These are phyloP conservation scores for Epinotia brunnichana DNA, from an alignment of 2,888 invertebrate genomes.

Conservation along the genomic window DNA sequence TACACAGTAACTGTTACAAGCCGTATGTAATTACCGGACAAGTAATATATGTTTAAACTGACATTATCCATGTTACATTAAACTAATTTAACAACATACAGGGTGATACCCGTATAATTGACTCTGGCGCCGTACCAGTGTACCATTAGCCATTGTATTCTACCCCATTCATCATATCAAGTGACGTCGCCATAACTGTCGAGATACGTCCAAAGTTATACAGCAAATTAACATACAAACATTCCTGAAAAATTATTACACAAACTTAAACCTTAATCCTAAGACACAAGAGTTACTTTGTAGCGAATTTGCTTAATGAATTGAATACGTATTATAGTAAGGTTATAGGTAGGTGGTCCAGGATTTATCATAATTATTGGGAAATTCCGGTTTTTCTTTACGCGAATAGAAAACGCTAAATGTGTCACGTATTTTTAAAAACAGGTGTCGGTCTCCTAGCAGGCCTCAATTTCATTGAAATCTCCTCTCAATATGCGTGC, in stretches of 20 bases:
- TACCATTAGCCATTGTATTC: conserved; percentile 32
- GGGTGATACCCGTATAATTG: conserved; percentile 15
- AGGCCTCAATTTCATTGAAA: neutral
- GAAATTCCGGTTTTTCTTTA: conserved; percentile 27
- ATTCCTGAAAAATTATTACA: conserved; percentile 33
- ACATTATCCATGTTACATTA: neutral
- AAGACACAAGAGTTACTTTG: conserved; percentile 18
- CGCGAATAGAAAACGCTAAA: conserved; percentile 26
- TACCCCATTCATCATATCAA: conserved; percentile 46
- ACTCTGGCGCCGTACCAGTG: conserved; percentile 29
- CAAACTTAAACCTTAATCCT: conserved; percentile 18
- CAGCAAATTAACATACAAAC: conserved; percentile 46
- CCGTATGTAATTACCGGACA: neutral
- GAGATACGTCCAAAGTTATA: conserved; percentile 53
- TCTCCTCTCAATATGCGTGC: neutral
- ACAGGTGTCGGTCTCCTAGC: neutral
- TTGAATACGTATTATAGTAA: conserved; percentile 36
- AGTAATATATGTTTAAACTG: conserved; percentile 4
- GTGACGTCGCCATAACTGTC: conserved; percentile 56
- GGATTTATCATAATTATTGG: conserved; percentile 25
- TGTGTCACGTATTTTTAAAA: conserved; percentile 31
- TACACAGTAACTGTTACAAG: neutral
- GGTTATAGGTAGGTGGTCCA: conserved; percentile 33
- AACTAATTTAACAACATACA: conserved; percentile 18
- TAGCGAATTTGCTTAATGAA: conserved; percentile 25